A percentile compares a stretch with the other conserved stretches of the same genome.
Conservation (phyloP, 2,797 vertebrate genomes). For the Phoeniculus purpureus region DNA sequence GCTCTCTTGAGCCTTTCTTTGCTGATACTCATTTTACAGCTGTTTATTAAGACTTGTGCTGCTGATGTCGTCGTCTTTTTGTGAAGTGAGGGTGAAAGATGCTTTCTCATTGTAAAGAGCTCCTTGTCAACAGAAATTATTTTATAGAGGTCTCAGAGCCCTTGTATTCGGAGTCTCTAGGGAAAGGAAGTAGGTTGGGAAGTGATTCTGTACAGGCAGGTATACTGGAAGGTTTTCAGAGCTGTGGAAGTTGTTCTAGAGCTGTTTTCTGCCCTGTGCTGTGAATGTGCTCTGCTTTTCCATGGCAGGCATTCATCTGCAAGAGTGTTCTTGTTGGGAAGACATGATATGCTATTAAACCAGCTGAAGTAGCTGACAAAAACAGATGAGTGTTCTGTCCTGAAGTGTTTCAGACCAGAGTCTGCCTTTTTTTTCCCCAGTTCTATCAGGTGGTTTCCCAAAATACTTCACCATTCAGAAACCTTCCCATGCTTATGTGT, state of each 20-base stretch:
- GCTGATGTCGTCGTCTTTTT: neutral
- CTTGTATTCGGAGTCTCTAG: neutral
- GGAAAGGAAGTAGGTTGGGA: neutral
- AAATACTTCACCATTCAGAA: neutral
- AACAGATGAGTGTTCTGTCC: neutral
- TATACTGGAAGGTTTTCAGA: neutral
- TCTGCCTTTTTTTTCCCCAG: too few relatives aligned
- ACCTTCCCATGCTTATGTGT: neutral
- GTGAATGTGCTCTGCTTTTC: neutral
- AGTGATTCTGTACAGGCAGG: too few relatives aligned
- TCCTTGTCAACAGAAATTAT: neutral
- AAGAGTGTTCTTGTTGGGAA: neutral
- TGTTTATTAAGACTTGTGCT: neutral
- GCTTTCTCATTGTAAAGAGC: neutral
- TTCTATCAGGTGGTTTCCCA: neutral
- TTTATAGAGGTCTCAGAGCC: accelerated
- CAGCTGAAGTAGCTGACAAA: neutral
- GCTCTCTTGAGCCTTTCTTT: neutral
- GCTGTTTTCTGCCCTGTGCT: neutral
- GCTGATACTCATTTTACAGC: neutral
- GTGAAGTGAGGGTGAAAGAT: neutral
- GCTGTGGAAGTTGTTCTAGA: neutral
- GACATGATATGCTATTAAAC: neutral
- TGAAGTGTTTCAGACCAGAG: neutral
- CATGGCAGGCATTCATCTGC: accelerated